Evolutionary conservation across 2,113 vertebrate species (phyloP), one percentile per base, ranked within the genome.

Genomic region (Cyprinodon brontotheroides): DNA sequence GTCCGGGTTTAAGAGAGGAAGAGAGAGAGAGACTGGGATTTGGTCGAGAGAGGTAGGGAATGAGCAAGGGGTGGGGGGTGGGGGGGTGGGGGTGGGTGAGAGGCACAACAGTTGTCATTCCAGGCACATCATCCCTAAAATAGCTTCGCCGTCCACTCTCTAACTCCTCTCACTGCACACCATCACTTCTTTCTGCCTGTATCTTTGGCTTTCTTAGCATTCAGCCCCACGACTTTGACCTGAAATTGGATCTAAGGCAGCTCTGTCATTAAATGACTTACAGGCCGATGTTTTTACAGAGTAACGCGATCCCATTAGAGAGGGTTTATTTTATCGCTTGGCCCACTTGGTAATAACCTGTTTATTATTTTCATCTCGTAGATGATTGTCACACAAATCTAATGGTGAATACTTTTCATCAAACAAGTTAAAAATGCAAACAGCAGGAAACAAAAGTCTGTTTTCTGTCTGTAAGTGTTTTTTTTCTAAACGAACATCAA

Each of bases 61-160:
- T 63, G 78, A 79, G 73, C 68, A 60, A 22, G n/a, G 50, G 47
- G 47, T 14, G 14, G 17, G 48, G 38, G 61, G n/a, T n/a, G n/a
- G n/a, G n/a, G n/a, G n/a, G n/a, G n/a, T n/a, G n/a, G n/a, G n/a
- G n/a, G n/a, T n/a, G n/a, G 48, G 38, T 8, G 60, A 29, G 50
- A 72, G 81, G 84, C 86, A 86, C 86, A 91, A 86, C 80, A 85
- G 89, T 88, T 87, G 20, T 85, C 88, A 88, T 94, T 95, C 90
- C 90, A 91, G 74, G 72, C 77, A 39, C 85, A 85, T 29, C 57
- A 82, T 84, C 74, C 87, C 90, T 91, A 80, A 94, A 94, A 93
- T 93, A 94, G 90, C 74, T 68, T 43, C 73, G 43, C 63, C 74
- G 22, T 59, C 20, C 48, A 63, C 70, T 36, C 45, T 59, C 67